Evolutionary conservation across 92 coral and sea anemone species (phyloP), one percentile per base, ranked within the genome.

Genomic region (Parazoanthus atlanticus): DNA sequence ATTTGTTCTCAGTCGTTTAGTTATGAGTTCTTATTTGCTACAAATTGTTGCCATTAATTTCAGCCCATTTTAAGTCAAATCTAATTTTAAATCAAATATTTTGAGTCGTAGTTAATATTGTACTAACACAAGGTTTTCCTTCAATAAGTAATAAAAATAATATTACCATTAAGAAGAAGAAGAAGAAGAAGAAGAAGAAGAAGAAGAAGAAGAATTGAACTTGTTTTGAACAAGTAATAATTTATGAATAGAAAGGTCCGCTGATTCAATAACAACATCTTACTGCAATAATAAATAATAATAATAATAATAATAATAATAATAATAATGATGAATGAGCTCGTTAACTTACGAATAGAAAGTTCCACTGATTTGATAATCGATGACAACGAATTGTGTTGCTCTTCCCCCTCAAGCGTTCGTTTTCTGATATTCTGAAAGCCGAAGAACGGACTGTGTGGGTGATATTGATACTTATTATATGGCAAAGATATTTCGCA

Each of bases 311-410:
- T 12, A 52, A 52, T 17, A n/a, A 32, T 31, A 16, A 74, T 16
- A 31, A 74, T n/a, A 74, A 31, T 4, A 79, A 58, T 23, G 41
- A 70, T 6, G 23, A 31, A 13, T 52, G 19, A 52, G 0, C 36
- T 73, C 26, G n/a, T 73, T 46, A 33, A 92, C 98, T 95, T 90
- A 97, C 99, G 95, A 81, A 97, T 95, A 19, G 98, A 93, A 47
- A 93, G 96, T 84, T 97, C 99, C 31, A 97, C 99, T 49, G 98
- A 96, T 80, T 97, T 97, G 77, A 97, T 97, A 40, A 96, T 95
- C 31, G 97, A 85, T 13, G 98, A 89, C 81, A 97, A 85, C 29
- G 99, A 96, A 34, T 94, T 93, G 88, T 95, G 98, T 36, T 97
- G 96, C 25, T 93, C 95, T 49, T 97, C 99, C 0, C 94, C 98